Evolutionary conservation across 2,113 vertebrate species (phyloP).

Genomic region (Ploceus nigricollis): DNA sequence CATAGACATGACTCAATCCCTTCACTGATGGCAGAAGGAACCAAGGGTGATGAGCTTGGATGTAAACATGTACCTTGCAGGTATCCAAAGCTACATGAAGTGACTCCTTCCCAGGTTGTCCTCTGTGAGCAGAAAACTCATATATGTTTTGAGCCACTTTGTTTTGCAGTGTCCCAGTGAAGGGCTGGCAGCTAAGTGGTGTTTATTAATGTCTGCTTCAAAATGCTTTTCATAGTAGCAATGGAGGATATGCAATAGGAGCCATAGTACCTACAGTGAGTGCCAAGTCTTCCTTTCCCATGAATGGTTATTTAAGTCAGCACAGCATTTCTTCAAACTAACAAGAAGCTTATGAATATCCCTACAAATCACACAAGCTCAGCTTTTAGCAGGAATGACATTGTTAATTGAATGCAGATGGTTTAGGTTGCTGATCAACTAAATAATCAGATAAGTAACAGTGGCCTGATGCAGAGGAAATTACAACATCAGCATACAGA

Average conservation of each 20-base stretch:
- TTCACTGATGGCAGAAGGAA: not conserved
- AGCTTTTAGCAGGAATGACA: not conserved
- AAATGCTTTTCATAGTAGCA: not conserved
- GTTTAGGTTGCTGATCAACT: not conserved
- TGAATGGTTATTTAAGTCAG: not conserved
- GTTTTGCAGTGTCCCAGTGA: not conserved
- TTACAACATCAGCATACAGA: not conserved
- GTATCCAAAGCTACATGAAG: not conserved
- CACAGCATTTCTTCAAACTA: not conserved
- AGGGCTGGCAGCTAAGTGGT: not conserved
- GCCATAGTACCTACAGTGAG: not conserved
- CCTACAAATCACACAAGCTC: not conserved
- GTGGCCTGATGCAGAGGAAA: constrained; percentile 10
- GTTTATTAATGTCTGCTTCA: not conserved
- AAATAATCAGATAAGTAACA: constrained; percentile 9
- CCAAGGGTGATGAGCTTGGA: not conserved
- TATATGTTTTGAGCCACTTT: not conserved
- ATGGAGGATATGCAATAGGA: not conserved
- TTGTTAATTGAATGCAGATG: not conserved
- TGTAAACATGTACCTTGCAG: fast-evolving
- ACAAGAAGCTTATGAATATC: not conserved
- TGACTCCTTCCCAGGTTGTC: not conserved
- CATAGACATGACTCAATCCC: not conserved
- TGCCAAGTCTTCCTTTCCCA: not conserved
- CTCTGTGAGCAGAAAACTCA: not conserved